Base-by-base conservation (phyloP, 2,113 vertebrate species). In the Furnarius figulus region DNA sequence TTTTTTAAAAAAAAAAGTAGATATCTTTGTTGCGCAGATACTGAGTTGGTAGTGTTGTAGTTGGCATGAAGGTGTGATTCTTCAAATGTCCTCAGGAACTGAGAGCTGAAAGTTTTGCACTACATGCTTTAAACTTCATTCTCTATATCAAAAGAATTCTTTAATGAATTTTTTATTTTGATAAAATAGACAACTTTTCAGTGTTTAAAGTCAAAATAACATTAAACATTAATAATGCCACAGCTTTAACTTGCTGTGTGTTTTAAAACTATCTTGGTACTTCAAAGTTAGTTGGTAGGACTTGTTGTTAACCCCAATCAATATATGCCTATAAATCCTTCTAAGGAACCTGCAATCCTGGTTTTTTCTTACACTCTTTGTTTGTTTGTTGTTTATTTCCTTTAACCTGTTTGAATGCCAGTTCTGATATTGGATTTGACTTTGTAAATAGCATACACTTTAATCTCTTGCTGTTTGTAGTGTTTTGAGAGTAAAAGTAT, bases 401-500 rank as follows among this genome's bases (percentile, higher is more conserved):
- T 75, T 90, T 75, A 58, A 33, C 7, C 24, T 83, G 7, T 89
- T 59, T 47, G 23, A 80, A 72, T 72, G 56, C 23, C 47, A 59
- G 14, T 94, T 93, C 42, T 23, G 33, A 7, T 72, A 18, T 10
- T 88, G 27, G 24, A 20, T 83, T 67, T 81, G 27, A 6, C 23
- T 62, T 59, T 77, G 37, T 94, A 42, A 71, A 49, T 79, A 63
- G 15, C n/a, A 24, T 37, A 13, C 14, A 9, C n/a, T 81, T 91
- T 21, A 40, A 19, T 79, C 22, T 56, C 39, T 75, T 84, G 53
- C 27, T 42, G 7, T 86, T 62, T 9, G 5, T 55, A 70, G 42
- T 25, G 65, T 94, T 93, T 74, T 70, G 59, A 94, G 49, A 80
- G 85, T 93, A 97, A 97, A 80, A 67, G 14, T 53, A 9, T 95